A percentile compares a stretch with the other conserved stretches of the same genome.
Evolutionary conservation across 2,113 vertebrate genomes (phyloP).

Genomic region (Otocyon megalotis): DNA sequence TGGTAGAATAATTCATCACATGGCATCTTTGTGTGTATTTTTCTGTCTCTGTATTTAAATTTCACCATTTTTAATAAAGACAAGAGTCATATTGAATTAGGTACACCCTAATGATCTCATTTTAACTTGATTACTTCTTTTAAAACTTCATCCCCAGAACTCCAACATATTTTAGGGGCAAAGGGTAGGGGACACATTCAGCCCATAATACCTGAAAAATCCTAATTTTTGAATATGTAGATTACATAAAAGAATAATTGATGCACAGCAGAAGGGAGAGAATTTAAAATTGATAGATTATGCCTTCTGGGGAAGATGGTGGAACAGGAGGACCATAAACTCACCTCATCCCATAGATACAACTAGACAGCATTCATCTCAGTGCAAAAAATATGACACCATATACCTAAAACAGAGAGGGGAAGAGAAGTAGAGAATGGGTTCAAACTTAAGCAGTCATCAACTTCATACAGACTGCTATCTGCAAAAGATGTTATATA

Average conservation of each 20-base stretch:
- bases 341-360: neutral
- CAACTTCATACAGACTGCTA: neutral
- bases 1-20: neutral
- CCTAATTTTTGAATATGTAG: neutral
- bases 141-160: neutral
- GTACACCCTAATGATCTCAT: neutral
- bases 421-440: neutral
- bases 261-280: neutral
- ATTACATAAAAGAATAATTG: neutral
- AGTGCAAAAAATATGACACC: neutral
- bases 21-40: too few species aligned
- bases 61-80: neutral
- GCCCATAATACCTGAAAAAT: neutral
- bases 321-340: neutral
- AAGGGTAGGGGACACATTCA: neutral
- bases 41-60: neutral
- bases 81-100: neutral
- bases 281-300: neutral
- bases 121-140: neutral
- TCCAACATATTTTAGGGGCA: neutral
- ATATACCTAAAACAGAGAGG: neutral
- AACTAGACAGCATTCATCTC: neutral
- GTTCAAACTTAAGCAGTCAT: neutral
- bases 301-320: neutral
- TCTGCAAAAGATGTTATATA: neutral